Conservation (phyloP, 2,113 vertebrate species). For the Hyaena hyaena region DNA sequence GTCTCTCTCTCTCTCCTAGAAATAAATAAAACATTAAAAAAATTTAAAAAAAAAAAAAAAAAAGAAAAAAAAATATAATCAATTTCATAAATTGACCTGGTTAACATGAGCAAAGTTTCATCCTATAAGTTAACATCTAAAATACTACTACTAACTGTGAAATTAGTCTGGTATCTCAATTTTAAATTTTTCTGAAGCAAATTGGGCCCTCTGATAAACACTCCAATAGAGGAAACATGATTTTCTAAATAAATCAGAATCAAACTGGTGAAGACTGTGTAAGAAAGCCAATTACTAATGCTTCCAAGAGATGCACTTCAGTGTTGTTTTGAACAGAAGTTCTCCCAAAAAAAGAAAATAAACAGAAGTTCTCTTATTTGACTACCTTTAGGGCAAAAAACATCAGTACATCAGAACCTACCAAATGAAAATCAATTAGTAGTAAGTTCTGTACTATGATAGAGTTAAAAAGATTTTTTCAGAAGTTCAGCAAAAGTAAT, state of each 20-base stretch:
- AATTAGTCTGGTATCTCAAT: background rate
- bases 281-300: background rate
- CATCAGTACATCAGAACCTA: background rate
- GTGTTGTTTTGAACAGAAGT: background rate
- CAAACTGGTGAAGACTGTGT: background rate
- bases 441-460: background rate
- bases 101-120: background rate
- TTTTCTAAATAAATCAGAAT: constrained; percentile 37
- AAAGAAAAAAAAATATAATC: constrained; percentile 51
- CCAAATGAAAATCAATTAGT: constrained; percentile 8
- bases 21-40: too few species aligned
- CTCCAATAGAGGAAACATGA: background rate
- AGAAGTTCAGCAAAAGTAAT: background rate
- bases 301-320: background rate
- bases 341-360: background rate
- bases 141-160: background rate
- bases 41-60: too few species aligned
- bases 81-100: background rate
- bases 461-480: constrained; percentile 3
- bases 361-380: background rate
- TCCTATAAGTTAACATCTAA: constrained; percentile 1
- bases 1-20: too few species aligned
- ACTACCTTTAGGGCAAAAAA: background rate
- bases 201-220: background rate
- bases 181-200: background rate